Conservation (phyloP, 2,797 vertebrate species). For the Sebastolobus altivelis region DNA sequence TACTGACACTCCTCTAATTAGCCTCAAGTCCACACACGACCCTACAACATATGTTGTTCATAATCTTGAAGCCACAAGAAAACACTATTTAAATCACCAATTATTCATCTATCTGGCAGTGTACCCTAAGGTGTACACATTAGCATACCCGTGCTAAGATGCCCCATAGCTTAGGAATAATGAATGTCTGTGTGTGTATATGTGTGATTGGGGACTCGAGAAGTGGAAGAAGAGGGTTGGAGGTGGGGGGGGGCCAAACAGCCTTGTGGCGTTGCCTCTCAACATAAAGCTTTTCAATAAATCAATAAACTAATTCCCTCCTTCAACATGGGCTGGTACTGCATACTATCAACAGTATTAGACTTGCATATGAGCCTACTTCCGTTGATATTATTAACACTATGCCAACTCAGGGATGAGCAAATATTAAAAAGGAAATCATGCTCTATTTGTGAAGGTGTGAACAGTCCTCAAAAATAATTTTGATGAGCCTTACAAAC, state of each 20-base stretch:
- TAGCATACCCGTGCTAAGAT: slow-evolving; percentile 57
- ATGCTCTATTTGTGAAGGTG: background rate
- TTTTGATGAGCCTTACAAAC: background rate
- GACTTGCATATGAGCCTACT: slow-evolving; percentile 27
- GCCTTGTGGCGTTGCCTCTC: slow-evolving; percentile 46
- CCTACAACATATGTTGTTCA: slow-evolving; percentile 69
- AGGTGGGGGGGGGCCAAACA: slow-evolving; percentile 11
- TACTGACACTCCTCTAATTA: slow-evolving; percentile 73
- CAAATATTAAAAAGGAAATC: slow-evolving; percentile 19
- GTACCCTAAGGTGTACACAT: slow-evolving; percentile 52
- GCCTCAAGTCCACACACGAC: slow-evolving; percentile 59
- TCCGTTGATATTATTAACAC: slow-evolving; percentile 9
- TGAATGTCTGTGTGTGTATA: slow-evolving; percentile 14
- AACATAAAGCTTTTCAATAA: slow-evolving; percentile 69
- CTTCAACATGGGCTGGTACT: slow-evolving; percentile 7
- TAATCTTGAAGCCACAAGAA: slow-evolving; percentile 64
- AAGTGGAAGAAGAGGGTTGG: slow-evolving; percentile 10
- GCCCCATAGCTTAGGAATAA: slow-evolving; percentile 54
- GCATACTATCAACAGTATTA: slow-evolving; percentile 36
- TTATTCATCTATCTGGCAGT: slow-evolving; percentile 62
- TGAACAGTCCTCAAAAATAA: background rate
- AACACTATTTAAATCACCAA: slow-evolving; percentile 70
- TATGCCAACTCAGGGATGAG: slow-evolving; percentile 8
- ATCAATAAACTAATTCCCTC: slow-evolving; percentile 70
- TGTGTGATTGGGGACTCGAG: background rate